These are phyloP conservation scores for Marasmarcha lunaedactyla DNA, from an alignment of 2,888 invertebrate species.

Conservation along the genomic window DNA sequence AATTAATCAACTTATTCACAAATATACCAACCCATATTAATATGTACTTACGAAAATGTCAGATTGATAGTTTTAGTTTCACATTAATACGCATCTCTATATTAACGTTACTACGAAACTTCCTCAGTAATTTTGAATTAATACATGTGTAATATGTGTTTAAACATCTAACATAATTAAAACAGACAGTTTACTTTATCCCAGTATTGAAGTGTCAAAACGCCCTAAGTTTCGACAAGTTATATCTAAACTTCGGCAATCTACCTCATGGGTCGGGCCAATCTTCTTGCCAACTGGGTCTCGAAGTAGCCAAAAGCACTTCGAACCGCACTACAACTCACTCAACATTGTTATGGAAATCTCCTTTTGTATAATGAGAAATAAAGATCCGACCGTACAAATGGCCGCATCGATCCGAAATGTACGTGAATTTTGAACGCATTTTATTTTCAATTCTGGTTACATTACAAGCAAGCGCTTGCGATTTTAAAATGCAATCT, in stretches of 20 bases:
- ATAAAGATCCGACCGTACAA: not conserved
- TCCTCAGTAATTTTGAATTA: constrained; percentile 26
- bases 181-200: constrained; percentile 61
- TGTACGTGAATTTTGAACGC: constrained; percentile 1
- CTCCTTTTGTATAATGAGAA: constrained; percentile 17
- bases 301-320: constrained; percentile 57
- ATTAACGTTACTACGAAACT: no score
- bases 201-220: constrained; percentile 62
- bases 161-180: constrained; percentile 54
- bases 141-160: constrained; percentile 34
- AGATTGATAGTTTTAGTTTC: no score
- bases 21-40: no score
- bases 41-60: no score
- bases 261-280: constrained; percentile 58
- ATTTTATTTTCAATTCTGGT: constrained; percentile 30
- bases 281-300: constrained; percentile 57
- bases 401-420: not conserved
- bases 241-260: constrained; percentile 62
- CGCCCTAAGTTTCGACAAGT: constrained; percentile 60
- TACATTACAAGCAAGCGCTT: constrained; percentile 48
- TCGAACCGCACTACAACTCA: constrained; percentile 34
- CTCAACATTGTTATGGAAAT: constrained; percentile 46
- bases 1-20: no score
- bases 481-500: constrained; percentile 62
- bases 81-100: no score